Evolutionary conservation across 2,113 vertebrate species (phyloP), one percentile per base, ranked within the genome.

Genomic region (Orthochromis indermauri): DNA sequence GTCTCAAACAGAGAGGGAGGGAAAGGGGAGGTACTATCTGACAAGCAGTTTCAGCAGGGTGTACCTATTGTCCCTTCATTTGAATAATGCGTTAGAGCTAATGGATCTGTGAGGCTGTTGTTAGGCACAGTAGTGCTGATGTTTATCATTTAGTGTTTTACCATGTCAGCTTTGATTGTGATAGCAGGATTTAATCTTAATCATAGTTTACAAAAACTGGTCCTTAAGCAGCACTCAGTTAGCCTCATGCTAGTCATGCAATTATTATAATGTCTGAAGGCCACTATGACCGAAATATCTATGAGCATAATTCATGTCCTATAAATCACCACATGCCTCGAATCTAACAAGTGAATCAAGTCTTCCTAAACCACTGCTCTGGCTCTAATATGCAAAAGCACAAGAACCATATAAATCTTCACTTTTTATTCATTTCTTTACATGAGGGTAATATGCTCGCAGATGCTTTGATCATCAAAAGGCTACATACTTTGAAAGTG

Each of bases 371-470:
- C 26, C 37, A 78, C 86, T 80, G 13, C 91, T 93, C 81, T 26
- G 42, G n/a, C 76, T 91, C 31, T 81, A 83, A 89, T 86, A 91
- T 86, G 78, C 42, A 83, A 86, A 84, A 90, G 92, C 84, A 88
- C 68, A 63, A 61, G 63, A 93, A 93, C 66, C 42, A 51, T 51
- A 40, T 57, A 71, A 89, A 93, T 61, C 10, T 61, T 85, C 53
- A 57, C 33, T 88, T 88, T 88, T 86, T n/a, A 87, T 86, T 88
- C 28, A 87, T 81, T 87, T 85, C 33, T 88, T 84, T 24, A 59
- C 21, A 57, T 51, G 26, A 33, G n/a, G 40, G 59, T 59, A 40
- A 66, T 49, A 49, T 37, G 35, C 59, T 26, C 5, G 31, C 57
- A 76, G 57, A 63, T 49, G 37, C 63, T 87, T 84, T 85, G 33